Evolutionary conservation across 1,140 invertebrate species (phyloP), one percentile per base, ranked within the genome.

Genomic region (Notospermus geniculatus): DNA sequence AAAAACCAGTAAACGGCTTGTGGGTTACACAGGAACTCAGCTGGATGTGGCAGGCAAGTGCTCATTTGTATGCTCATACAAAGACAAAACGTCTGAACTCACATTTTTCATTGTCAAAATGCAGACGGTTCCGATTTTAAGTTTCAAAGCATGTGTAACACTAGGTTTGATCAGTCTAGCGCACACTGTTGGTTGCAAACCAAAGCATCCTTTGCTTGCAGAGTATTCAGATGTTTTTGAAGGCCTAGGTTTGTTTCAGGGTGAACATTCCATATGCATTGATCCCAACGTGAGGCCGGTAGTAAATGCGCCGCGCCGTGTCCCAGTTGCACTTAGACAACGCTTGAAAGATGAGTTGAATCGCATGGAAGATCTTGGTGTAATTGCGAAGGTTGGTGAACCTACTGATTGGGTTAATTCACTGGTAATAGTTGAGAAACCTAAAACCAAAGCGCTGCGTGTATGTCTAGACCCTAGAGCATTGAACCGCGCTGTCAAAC

Each of bases 331-430:
- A 19, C 55, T 65, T 23, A 7, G 54, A 19, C 29, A 56, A 1
- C 59, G 45, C 25, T 36, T 68, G 19, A 59, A 65, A 59, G n/a
- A 28, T 9, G 58, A 59, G 19, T 55, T 70, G 29, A 45, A 53
- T 39, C 25, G 62, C 15, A 54, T 63, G 56, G 62, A 67, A 17
- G 29, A 54, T 1, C 39, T 41, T 9, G 63, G 54, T n/a, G 61
- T 77, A 46, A 71, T 80, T 52, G 29, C 60, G 43, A 69, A 71
- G 68, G 69, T 76, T 32, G 69, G 73, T 59, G 63, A 68, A 45
- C 65, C 66, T 19, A 70, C 66, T 13, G 68, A 72, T 43, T 71
- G 65, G 60, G 61, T 70, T n/a, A 66, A 43, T 23, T 46, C 64
- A 23, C 15, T 72, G 27, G 60, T 67, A 19, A 54, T 69, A 52